These are phyloP conservation scores for Hydropsyche betteni DNA, from an alignment of 2,888 invertebrate genomes.

Conservation along the genomic window DNA sequence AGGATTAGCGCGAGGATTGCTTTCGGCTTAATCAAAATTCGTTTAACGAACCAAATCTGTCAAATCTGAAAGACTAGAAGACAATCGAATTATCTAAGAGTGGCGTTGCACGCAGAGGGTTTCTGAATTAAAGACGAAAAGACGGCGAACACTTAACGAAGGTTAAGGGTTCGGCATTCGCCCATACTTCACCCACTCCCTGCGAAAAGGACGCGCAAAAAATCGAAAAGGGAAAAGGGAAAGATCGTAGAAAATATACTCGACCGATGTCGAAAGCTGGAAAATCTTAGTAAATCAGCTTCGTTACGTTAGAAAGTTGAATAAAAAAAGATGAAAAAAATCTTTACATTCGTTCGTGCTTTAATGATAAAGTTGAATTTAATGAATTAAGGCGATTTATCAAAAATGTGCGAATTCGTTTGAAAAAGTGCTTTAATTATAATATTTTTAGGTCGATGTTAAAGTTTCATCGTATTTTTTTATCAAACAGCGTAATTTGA, in stretches of 20 bases:
- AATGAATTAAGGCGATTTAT: too few relatives aligned
- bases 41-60: constrained; percentile 11
- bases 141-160: constrained; percentile 7
- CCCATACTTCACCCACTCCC: neutral
- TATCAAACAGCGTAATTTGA: too few relatives aligned
- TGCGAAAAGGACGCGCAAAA: neutral
- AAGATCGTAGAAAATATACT: neutral
- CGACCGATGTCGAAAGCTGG: constrained; percentile 5
- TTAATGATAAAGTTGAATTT: too few relatives aligned
- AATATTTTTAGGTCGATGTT: too few relatives aligned
- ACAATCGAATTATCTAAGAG: constrained; percentile 25
- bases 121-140: constrained; percentile 19
- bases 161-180: constrained; percentile 26
- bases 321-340: neutral
- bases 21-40: neutral
- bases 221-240: neutral
- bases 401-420: too few relatives aligned
- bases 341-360: too few relatives aligned
- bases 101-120: neutral
- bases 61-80: constrained; percentile 8
- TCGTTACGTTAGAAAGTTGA: neutral
- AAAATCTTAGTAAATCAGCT: constrained; percentile 22
- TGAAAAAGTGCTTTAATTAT: too few relatives aligned
- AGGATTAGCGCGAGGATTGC: neutral
- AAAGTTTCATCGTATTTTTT: too few relatives aligned